These are phyloP conservation scores for Enteromius argenteus DNA, from an alignment of 2,797 vertebrate species.

Conservation along the genomic window DNA sequence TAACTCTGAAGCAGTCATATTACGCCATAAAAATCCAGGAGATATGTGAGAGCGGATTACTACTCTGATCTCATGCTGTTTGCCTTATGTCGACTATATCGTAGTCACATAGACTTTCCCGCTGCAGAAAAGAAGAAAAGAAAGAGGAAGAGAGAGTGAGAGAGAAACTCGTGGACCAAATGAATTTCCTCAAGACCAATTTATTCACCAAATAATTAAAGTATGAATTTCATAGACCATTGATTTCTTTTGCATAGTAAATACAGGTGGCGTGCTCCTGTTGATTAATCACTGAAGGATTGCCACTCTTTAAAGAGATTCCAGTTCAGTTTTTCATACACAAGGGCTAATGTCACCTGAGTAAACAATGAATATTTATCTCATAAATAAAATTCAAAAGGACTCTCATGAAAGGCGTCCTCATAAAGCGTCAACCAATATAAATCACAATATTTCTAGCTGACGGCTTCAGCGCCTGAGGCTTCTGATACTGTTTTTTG, in stretches of 20 bases:
- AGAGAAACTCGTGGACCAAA: slow-evolving; percentile 51
- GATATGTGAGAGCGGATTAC: slow-evolving; percentile 30
- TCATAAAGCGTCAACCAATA: slow-evolving; percentile 19
- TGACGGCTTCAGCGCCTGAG: not conserved
- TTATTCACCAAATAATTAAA: slow-evolving; percentile 53
- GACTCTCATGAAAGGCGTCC: slow-evolving; percentile 31
- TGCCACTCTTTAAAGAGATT: slow-evolving; percentile 54
- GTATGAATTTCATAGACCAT: slow-evolving; percentile 61
- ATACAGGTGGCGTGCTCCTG: slow-evolving; percentile 43
- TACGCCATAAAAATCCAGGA: slow-evolving; percentile 27
- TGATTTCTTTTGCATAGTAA: slow-evolving; percentile 60
- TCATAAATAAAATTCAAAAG: slow-evolving; percentile 54
- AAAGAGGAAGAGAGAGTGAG: slow-evolving; percentile 6
- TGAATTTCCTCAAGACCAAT: slow-evolving; percentile 57
- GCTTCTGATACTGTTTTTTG: slow-evolving; percentile 27
- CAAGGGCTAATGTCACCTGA: slow-evolving; percentile 47
- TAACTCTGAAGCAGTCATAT: slow-evolving; percentile 23
- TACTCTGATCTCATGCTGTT: slow-evolving; percentile 17
- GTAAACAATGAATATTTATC: slow-evolving; percentile 63
- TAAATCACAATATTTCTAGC: slow-evolving; percentile 40
- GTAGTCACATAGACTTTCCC: slow-evolving; percentile 6
- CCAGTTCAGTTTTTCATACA: slow-evolving; percentile 57
- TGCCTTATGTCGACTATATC: slow-evolving; percentile 13
- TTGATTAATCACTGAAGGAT: slow-evolving; percentile 61
- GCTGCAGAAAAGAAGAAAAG: not conserved